Evolutionary conservation across 2,797 vertebrate species (phyloP).

Genomic region (Eleutherodactylus coqui): DNA sequence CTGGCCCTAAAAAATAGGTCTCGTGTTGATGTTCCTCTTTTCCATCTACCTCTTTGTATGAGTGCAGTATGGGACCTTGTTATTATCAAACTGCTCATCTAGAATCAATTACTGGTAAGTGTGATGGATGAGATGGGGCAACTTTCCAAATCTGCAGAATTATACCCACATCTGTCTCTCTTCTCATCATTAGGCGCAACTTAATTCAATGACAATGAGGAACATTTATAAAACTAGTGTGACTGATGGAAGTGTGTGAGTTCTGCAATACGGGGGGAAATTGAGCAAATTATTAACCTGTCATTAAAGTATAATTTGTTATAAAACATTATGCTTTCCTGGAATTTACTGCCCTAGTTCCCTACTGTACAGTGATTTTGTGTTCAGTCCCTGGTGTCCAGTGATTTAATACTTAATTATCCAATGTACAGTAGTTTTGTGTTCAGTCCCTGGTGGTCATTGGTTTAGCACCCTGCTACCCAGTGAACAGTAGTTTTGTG

Average conservation of each 20-base stretch:
- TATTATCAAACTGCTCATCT: not conserved
- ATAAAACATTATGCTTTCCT: not conserved
- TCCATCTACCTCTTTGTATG: not conserved
- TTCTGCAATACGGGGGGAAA: not conserved
- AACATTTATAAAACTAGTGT: not conserved
- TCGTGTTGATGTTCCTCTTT: not conserved
- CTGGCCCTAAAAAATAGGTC: not conserved
- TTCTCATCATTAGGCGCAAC: constrained; percentile 6
- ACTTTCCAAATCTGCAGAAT: constrained; percentile 2
- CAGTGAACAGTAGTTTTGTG: not conserved
- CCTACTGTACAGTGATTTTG: not conserved
- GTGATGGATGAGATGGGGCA: constrained; percentile 18
- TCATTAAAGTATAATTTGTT: not conserved
- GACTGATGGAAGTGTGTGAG: not conserved
- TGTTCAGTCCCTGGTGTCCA: not conserved
- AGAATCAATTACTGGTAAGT: not conserved
- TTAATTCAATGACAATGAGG: not conserved
- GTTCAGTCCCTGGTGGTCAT: not conserved
- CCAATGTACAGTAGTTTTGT: no score
- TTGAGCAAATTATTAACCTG: not conserved
- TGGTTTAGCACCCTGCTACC: not conserved
- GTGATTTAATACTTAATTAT: not conserved
- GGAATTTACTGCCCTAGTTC: not conserved
- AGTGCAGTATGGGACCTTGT: not conserved
- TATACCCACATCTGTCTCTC: constrained; percentile 20